Percentiles rank a stretch among this genome's conserved stretches.
Evolutionary conservation across 2,888 invertebrate genomes (phyloP).

Genomic region (Falcaria lacertinaria): DNA sequence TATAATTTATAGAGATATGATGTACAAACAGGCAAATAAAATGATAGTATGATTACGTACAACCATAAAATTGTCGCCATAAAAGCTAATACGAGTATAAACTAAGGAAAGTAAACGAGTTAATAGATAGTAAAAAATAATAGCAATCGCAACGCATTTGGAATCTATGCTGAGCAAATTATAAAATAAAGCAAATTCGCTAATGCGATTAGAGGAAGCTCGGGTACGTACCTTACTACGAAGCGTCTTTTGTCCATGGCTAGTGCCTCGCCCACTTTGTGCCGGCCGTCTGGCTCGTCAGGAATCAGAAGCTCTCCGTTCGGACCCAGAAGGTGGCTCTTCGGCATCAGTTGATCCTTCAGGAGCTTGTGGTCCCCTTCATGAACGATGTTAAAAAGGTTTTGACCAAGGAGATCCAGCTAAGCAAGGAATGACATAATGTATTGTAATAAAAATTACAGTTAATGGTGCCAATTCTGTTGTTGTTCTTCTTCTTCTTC

Average conservation of each 20-base stretch:
- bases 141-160: not conserved
- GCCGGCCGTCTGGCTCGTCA: conserved; percentile 43
- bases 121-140: not conserved
- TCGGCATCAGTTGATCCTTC: conserved; percentile 81
- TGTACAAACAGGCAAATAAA: too few species aligned
- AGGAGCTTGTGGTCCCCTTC: conserved; percentile 89
- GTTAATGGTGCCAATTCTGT: too few species aligned
- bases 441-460: too few species aligned
- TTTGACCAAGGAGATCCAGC: conserved; percentile 94
- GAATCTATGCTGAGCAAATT: not conserved
- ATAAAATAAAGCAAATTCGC: not conserved
- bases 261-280: conserved; percentile 32
- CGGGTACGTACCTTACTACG: conserved; percentile 42
- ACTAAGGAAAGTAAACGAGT: not conserved
- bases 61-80: too few species aligned
- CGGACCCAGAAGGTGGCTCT: conserved; percentile 57
- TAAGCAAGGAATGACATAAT: conserved; percentile 45
- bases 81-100: too few species aligned
- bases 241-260: conserved; percentile 47
- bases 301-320: conserved; percentile 76
- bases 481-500: too few species aligned
- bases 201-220: not conserved
- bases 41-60: too few species aligned
- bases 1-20: too few species aligned
- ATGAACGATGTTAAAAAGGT: conserved; percentile 87